Conservation (phyloP, 2,113 vertebrate species). For the Esox niger region DNA sequence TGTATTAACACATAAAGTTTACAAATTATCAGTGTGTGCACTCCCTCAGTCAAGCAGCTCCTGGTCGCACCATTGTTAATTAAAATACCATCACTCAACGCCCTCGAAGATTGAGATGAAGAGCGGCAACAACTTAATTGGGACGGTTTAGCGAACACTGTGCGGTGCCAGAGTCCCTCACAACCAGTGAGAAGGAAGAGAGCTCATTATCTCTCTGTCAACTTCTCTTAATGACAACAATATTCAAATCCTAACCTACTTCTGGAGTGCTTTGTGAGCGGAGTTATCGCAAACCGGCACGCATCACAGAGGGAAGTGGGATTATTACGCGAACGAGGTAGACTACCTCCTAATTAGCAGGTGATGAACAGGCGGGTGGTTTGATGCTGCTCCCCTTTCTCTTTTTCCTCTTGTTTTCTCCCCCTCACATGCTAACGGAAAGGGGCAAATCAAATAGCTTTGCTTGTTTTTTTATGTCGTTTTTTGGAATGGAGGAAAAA, state of each 20-base stretch:
- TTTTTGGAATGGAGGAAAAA: constrained; percentile 26
- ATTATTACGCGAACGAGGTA: constrained; percentile 50
- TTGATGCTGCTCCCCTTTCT: neutral
- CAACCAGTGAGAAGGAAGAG: constrained; percentile 18
- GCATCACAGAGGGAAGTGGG: constrained; percentile 8
- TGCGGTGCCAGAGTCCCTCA: constrained; percentile 33
- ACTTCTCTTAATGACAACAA: constrained; percentile 44
- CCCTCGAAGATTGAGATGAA: constrained; percentile 37
- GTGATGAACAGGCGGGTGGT: constrained; percentile 28
- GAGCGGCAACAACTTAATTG: constrained; percentile 48
- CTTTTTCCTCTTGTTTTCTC: neutral
- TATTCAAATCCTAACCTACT: constrained; percentile 44
- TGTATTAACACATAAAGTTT: constrained; percentile 1
- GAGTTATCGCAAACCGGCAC: constrained; percentile 20
- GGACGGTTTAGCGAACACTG: constrained; percentile 23
- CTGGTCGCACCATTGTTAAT: constrained; percentile 32
- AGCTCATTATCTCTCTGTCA: constrained; percentile 41
- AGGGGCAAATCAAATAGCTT: constrained; percentile 17
- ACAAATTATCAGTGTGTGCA: constrained; percentile 14
- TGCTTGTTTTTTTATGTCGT: constrained; percentile 27
- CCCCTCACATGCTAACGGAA: constrained; percentile 4
- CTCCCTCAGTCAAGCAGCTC: constrained; percentile 17
- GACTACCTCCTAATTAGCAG: constrained; percentile 57
- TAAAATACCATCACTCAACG: constrained; percentile 28
- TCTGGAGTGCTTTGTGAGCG: constrained; percentile 34